A percentile compares a stretch with the other conserved stretches of the same genome.
These are phyloP conservation scores for Hippocampus barbouri DNA, from an alignment of 2,113 vertebrate genomes.

Conservation along the genomic window DNA sequence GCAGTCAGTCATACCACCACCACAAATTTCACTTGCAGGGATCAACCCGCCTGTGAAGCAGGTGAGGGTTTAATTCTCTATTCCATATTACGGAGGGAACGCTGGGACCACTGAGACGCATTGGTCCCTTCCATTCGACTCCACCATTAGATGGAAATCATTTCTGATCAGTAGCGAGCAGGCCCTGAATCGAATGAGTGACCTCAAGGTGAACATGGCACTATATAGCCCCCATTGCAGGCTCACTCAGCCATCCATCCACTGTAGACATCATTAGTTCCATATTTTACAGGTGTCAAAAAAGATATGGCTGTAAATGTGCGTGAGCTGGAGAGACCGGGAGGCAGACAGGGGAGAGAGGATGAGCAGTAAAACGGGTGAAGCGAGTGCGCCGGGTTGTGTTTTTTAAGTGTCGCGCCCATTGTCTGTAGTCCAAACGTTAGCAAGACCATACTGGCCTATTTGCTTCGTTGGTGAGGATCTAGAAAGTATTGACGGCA, in stretches of 20 bases:
- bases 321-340: slow-evolving; percentile 3
- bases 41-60: slow-evolving; percentile 15
- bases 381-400: not conserved
- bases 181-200: slow-evolving; percentile 62
- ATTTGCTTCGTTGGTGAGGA: not conserved
- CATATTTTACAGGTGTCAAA: slow-evolving; percentile 64
- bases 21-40: slow-evolving; percentile 19
- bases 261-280: slow-evolving; percentile 61
- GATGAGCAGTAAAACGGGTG: slow-evolving; percentile 16
- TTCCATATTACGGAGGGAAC: slow-evolving; percentile 33
- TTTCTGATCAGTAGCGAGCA: slow-evolving; percentile 59
- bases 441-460: not conserved
- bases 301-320: slow-evolving; percentile 37
- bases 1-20: slow-evolving; percentile 15
- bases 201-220: slow-evolving; percentile 58
- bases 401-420: not conserved
- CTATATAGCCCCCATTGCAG: slow-evolving; percentile 41
- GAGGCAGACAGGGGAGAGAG: slow-evolving; percentile 3
- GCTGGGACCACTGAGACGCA: slow-evolving; percentile 16
- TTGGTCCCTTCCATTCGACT: slow-evolving; percentile 21
- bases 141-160: slow-evolving; percentile 56
- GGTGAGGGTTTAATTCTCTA: slow-evolving; percentile 43
- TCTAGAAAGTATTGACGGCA: not conserved
- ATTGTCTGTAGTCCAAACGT: not conserved
- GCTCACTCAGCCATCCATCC: slow-evolving; percentile 57